Conservation (phyloP, 2,888 invertebrate genomes). For the Apocheima hispidaria region DNA sequence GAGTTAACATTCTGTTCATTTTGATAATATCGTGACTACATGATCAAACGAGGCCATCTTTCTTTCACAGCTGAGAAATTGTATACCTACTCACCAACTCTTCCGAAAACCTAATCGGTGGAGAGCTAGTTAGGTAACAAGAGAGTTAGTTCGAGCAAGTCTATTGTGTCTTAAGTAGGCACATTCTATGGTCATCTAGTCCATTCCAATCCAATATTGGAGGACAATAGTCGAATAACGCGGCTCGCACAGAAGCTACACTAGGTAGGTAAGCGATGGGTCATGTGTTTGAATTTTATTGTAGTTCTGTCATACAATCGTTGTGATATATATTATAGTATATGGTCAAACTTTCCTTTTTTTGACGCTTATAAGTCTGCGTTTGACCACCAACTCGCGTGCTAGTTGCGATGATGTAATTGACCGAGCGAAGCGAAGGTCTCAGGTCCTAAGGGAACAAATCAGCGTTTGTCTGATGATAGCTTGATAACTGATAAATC, state of each 20-base stretch:
- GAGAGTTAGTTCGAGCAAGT: conserved; percentile 38
- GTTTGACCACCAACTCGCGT: too few species aligned
- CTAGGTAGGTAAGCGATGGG: conserved; percentile 28
- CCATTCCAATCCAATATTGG: conserved; percentile 63
- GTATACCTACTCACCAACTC: conserved; percentile 3
- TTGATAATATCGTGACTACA: background rate
- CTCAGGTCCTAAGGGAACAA: too few species aligned
- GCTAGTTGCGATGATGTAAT: too few species aligned
- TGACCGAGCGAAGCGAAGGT: too few species aligned
- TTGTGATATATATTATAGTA: too few species aligned
- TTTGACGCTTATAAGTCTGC: too few species aligned
- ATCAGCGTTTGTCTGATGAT: background rate
- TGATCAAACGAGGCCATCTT: background rate
- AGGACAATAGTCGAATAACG: conserved; percentile 73
- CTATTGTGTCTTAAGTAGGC: conserved; percentile 65
- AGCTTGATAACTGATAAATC: background rate
- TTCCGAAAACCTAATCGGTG: background rate
- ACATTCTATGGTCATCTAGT: conserved; percentile 61
- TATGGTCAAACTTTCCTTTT: too few species aligned
- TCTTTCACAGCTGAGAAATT: conserved; percentile 22
- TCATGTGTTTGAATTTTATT: conserved; percentile 40
- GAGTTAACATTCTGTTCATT: background rate
- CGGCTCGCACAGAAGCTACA: conserved; percentile 14
- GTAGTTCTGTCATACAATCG: conserved; percentile 3
- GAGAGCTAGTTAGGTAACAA: background rate